Percentiles rank a stretch among this genome's conserved stretches.
Conservation (phyloP, 2,888 invertebrate species). For the Drosophila algonquin region DNA sequence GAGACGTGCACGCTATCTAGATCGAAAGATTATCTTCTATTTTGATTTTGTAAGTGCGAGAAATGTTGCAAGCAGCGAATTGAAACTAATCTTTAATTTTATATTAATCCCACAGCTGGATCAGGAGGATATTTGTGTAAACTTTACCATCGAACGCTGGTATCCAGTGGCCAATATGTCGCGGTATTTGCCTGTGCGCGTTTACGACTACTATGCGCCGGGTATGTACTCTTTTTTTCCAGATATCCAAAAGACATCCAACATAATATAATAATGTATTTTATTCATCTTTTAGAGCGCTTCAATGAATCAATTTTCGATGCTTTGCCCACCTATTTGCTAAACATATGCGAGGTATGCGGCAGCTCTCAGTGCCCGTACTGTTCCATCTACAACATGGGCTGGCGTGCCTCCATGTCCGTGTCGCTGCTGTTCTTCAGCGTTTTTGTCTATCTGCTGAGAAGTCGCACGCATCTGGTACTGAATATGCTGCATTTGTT, state of each 20-base stretch:
- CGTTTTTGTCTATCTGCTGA: slow-evolving; percentile 79
- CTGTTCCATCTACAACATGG: slow-evolving; percentile 92
- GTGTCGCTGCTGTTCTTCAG: slow-evolving; percentile 79
- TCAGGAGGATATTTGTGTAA: slow-evolving; percentile 92
- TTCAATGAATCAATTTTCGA: slow-evolving; percentile 97
- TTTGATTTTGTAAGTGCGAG: slow-evolving; percentile 93
- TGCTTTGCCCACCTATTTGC: slow-evolving; percentile 91
- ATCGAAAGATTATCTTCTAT: slow-evolving; percentile 94
- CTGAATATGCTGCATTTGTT: slow-evolving; percentile 72
- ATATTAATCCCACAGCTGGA: slow-evolving; percentile 87
- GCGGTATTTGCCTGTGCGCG: slow-evolving; percentile 92
- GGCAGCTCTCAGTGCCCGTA: slow-evolving; percentile 97
- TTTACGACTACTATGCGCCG: slow-evolving; percentile 98
- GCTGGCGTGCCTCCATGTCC: slow-evolving; percentile 81
- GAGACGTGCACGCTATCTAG: slow-evolving; percentile 92
- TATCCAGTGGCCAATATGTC: slow-evolving; percentile 98
- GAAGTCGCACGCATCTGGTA: slow-evolving; percentile 77
- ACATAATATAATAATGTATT: slow-evolving; percentile 3
- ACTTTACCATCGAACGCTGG: slow-evolving; percentile 97
- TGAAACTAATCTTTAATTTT: neutral
- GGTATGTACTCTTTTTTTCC: slow-evolving; percentile 85
- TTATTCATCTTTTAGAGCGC: slow-evolving; percentile 87
- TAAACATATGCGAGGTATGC: slow-evolving; percentile 97
- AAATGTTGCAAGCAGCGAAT: too few relatives aligned
- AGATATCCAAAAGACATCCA: too few relatives aligned